Base-by-base conservation (phyloP, 1,140 invertebrate species). In the Drosophila arawakana region DNA sequence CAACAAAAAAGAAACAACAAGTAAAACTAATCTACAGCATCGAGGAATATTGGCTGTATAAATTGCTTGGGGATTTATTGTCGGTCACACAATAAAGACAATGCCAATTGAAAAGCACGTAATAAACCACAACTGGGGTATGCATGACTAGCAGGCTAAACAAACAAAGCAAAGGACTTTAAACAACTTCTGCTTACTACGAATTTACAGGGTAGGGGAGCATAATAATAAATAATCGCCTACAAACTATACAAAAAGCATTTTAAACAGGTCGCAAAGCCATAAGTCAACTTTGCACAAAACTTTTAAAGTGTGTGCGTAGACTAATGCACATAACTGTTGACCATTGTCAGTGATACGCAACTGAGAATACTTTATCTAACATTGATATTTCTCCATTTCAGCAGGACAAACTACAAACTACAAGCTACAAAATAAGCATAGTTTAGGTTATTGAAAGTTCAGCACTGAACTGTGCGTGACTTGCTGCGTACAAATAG, bases 61-160 rank as follows among this genome's bases (percentile, higher is more conserved):
- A 81, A 81, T 81, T 81, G 79, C 68, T 81, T 81, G 59, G 76
- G 79, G 79, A 79, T 72, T 71, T 81, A 59, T 49, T 68, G 41
- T 71, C 21, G 71, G 49, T 65, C 46, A 62, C 59, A 75, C 62
- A 72, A 59, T 49, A 49, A 66, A 47, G 44, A 67, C 44, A 77
- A 69, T 61, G 55, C 50, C 63, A 66, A 76, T 76, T 73, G 74
- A 66, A 75, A 72, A 72, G 37, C 41, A 44, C 65, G 21, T 68
- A 44, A 46, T 43, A 43, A 57, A 18, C 10, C 8, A 30, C 11
- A 4, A 35, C 13, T 8, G 2, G 11, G 2, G 55, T 8, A 46
- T 21, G 39, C 34, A 21, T 35, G 34, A 62, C 18, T 30, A 8
- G 8, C 3, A 41, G 11, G 0, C 25, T 30, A 30, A 30, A 30